A percentile compares a stretch with the other conserved stretches of the same genome.
Conservation (phyloP, 2,888 invertebrate species). For the Halocaridina rubra region DNA sequence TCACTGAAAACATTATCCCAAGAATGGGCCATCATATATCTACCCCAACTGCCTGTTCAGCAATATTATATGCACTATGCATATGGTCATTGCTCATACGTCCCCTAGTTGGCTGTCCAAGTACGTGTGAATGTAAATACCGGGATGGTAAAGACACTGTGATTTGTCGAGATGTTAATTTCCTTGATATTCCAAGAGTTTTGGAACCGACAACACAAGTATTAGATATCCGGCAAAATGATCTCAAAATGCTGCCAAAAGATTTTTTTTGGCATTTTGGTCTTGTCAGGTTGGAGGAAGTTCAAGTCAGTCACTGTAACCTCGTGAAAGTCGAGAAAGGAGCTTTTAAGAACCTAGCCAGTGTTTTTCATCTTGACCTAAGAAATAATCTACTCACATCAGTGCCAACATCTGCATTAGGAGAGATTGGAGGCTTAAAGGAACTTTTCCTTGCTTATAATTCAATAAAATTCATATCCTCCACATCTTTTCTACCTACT, state of each 20-base stretch:
- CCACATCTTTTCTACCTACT: slow-evolving; percentile 47
- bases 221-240: slow-evolving; percentile 88
- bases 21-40: no score
- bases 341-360: slow-evolving; percentile 87
- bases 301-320: slow-evolving; percentile 85
- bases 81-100: no score
- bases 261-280: slow-evolving; percentile 85
- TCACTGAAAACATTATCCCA: no score
- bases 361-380: slow-evolving; percentile 89
- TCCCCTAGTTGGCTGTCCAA: no score
- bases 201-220: slow-evolving; percentile 92
- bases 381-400: slow-evolving; percentile 84
- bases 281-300: slow-evolving; percentile 86
- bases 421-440: slow-evolving; percentile 83
- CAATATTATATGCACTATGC: no score
- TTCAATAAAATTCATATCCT: slow-evolving; percentile 31
- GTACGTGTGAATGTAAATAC: slow-evolving; percentile 88
- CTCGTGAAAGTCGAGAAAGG: slow-evolving; percentile 87
- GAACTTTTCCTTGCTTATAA: slow-evolving; percentile 82
- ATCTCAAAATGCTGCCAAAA: slow-evolving; percentile 83
- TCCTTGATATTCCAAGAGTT: slow-evolving; percentile 86
- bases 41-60: no score
- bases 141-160: slow-evolving; percentile 88
- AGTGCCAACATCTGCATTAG: slow-evolving; percentile 83
- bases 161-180: slow-evolving; percentile 85